Percentiles rank a stretch among this genome's conserved stretches.
Evolutionary conservation across 2,113 vertebrate species (phyloP).

Genomic region (Eleginops maclovinus): DNA sequence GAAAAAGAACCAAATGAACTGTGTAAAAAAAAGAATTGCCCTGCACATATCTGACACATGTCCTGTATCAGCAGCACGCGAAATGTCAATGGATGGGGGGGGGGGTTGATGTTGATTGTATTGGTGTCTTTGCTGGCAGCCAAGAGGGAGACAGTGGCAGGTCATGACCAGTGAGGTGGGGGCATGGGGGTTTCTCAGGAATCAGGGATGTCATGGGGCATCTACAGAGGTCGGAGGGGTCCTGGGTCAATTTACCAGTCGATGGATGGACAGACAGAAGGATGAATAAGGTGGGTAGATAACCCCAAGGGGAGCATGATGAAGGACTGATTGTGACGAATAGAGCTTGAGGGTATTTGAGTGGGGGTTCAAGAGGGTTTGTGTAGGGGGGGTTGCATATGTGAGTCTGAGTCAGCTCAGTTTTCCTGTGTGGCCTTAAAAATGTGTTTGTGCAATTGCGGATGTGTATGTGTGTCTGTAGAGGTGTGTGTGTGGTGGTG

Average conservation of each 20-base stretch:
- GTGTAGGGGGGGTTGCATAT: slow-evolving; percentile 19
- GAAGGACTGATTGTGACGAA: slow-evolving; percentile 52
- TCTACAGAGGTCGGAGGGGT: slow-evolving; percentile 44
- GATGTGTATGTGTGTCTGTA: not conserved
- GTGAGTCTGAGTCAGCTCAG: not conserved
- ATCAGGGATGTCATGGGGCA: slow-evolving; percentile 31
- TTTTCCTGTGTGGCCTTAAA: slow-evolving; percentile 14
- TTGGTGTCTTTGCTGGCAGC: slow-evolving; percentile 16
- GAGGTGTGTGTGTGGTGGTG: slow-evolving; percentile 17
- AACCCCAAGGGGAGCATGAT: slow-evolving; percentile 39
- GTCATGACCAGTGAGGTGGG: slow-evolving; percentile 22
- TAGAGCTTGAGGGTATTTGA: slow-evolving; percentile 30
- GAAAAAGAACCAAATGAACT: slow-evolving; percentile 27
- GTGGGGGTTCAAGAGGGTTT: slow-evolving; percentile 28
- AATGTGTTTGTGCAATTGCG: slow-evolving; percentile 1
- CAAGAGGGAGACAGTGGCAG: slow-evolving; percentile 41
- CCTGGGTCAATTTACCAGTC: slow-evolving; percentile 65
- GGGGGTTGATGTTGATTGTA: not conserved
- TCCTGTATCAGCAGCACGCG: slow-evolving; percentile 31
- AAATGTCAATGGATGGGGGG: slow-evolving; percentile 10
- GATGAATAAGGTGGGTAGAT: slow-evolving; percentile 50
- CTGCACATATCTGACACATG: slow-evolving; percentile 38
- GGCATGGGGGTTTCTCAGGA: slow-evolving; percentile 1
- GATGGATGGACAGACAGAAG: slow-evolving; percentile 53
- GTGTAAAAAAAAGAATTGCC: slow-evolving; percentile 25